Evolutionary conservation across 1,140 invertebrate species (phyloP).

Genomic region (roundworm (Caenorhabditis elegans)): WBcel235 BX284606.5:11446501-11447000

Average conservation of each 20-base stretch:
- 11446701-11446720: background rate
- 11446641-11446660: background rate
- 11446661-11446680: slow-evolving; percentile 9
- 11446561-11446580: background rate
- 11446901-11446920: slow-evolving; percentile 22
- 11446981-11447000: background rate
- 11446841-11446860: background rate
- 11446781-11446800: background rate
- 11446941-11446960: background rate
- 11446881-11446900: background rate
- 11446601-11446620: background rate
- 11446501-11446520: background rate
- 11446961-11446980: background rate
- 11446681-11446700: background rate
- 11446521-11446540: slow-evolving; percentile 9
- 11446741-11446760: background rate
- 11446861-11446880: background rate
- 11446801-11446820: background rate
- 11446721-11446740: background rate
- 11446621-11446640: background rate
- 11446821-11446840: background rate
- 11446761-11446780: background rate
- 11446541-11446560: background rate
- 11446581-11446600: background rate
- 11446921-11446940: no score